Evolutionary conservation across 2,888 invertebrate species (phyloP).

Genomic region (Calliopum simillimum): DNA sequence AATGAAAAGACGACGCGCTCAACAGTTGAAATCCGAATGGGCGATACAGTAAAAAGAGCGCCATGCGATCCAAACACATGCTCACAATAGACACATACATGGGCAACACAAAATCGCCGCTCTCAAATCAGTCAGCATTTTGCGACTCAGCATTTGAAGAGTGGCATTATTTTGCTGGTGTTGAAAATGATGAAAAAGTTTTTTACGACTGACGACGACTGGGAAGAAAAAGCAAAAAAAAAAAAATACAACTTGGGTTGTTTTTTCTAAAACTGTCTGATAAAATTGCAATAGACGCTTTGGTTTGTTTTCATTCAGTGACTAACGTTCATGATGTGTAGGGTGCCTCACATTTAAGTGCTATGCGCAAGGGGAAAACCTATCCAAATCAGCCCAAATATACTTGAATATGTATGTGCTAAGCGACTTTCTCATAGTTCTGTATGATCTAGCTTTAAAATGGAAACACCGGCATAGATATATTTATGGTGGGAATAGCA

Average conservation of each 20-base stretch:
- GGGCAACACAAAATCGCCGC: neutral
- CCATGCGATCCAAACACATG: neutral
- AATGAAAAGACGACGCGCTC: neutral
- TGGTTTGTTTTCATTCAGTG: no score
- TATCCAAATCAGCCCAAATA: no score
- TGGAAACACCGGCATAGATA: no score
- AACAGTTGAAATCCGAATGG: neutral
- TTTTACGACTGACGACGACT: neutral
- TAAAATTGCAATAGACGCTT: no score
- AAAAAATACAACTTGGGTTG: neutral
- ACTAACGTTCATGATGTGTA: no score
- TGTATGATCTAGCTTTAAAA: no score
- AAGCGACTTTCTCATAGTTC: no score
- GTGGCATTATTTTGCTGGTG: neutral
- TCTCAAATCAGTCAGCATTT: neutral
- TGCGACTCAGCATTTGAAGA: neutral
- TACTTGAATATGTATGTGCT: no score
- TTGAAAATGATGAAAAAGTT: neutral
- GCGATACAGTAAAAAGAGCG: slow-evolving; percentile 28
- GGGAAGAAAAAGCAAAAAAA: neutral
- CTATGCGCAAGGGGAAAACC: no score
- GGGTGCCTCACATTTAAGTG: no score
- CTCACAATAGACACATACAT: neutral
- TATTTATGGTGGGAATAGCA: no score
- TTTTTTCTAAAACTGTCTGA: neutral